phyloP scores from a whole-genome alignment of 1,140 invertebrate genomes.

The Diabrotica undecimpunctata region DNA sequence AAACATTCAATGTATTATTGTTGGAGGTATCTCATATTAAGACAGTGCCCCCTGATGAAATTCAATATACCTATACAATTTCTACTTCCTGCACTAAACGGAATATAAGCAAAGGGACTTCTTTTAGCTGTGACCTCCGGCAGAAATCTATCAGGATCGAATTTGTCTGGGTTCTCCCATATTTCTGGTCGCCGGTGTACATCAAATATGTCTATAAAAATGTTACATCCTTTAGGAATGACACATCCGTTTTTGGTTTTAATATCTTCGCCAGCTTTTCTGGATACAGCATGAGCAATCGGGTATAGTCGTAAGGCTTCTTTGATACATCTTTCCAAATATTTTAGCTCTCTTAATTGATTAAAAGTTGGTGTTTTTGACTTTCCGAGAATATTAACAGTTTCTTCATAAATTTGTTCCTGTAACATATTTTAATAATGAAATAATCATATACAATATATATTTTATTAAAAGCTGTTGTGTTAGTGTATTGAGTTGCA shows the following conservation, averaged over 20 bases:
- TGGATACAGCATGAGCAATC: slow-evolving; percentile 62
- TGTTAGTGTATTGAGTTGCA: too few species aligned
- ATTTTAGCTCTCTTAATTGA: slow-evolving; percentile 65
- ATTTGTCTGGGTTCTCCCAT: slow-evolving; percentile 62
- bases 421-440: slow-evolving; percentile 38
- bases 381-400: slow-evolving; percentile 57
- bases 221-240: slow-evolving; percentile 26
- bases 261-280: slow-evolving; percentile 53
- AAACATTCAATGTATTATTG: too few species aligned
- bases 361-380: slow-evolving; percentile 51
- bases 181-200: slow-evolving; percentile 32
- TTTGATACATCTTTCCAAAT: slow-evolving; percentile 65
- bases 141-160: slow-evolving; percentile 67
- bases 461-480: too few species aligned
- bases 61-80: slow-evolving; percentile 57
- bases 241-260: slow-evolving; percentile 37
- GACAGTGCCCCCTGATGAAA: too few species aligned
- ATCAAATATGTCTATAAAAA: slow-evolving; percentile 30
- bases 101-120: slow-evolving; percentile 56
- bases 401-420: slow-evolving; percentile 61
- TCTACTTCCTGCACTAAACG: slow-evolving; percentile 64
- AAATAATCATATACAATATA: not conserved
- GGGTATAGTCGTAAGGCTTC: slow-evolving; percentile 63
- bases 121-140: slow-evolving; percentile 51
- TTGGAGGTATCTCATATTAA: too few species aligned